Base-by-base conservation (phyloP, 1,140 invertebrate genomes). In the Tribolium madens region DNA sequence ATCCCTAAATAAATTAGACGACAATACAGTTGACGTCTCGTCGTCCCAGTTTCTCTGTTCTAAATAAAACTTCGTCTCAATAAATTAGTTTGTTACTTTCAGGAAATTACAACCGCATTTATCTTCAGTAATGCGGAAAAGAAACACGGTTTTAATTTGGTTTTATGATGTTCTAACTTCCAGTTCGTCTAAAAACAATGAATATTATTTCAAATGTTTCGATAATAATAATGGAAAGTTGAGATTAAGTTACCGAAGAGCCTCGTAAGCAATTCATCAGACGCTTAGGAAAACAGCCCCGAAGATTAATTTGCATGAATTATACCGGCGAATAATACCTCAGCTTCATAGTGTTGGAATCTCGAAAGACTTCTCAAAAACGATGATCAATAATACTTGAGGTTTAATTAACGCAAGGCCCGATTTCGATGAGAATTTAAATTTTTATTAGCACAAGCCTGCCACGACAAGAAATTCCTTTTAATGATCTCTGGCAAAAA, bases 261-360 rank as follows among this genome's bases (percentile, higher is more conserved):
- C 57, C 57, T 36, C 57, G 57, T 26, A 64, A 64, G 57, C 57
- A 64, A 64, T 64, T 64, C 57, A 64, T 64, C 57, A 33, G 57
- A 33, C 57, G 57, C 57, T 64, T 64, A 64, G 57, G 57, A 64
- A 64, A 64, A 64, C 57, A 64, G 31, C 57, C 26, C 12, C 57
- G 52, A 64, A 64, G 57, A 64, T 64, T 64, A 64, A 64, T 64
- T 64, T 64, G 57, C 57, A 64, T 64, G 57, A 64, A 64, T 64
- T 64, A 64, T 64, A 33, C 57, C 31, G 26, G 10, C 52, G 52
- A 64, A 64, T 64, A 64, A 64, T 64, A 64, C 57, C 14, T 33
- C 57, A 18, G 21, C 21, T 14, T 64, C 57, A 64, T 57, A 64
- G 26, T 64, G 57, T 33, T 64, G 57, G 57, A 64, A 42, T 42